Evolutionary conservation across 2,888 invertebrate genomes (phyloP).

Genomic region (Tinea pellionella): DNA sequence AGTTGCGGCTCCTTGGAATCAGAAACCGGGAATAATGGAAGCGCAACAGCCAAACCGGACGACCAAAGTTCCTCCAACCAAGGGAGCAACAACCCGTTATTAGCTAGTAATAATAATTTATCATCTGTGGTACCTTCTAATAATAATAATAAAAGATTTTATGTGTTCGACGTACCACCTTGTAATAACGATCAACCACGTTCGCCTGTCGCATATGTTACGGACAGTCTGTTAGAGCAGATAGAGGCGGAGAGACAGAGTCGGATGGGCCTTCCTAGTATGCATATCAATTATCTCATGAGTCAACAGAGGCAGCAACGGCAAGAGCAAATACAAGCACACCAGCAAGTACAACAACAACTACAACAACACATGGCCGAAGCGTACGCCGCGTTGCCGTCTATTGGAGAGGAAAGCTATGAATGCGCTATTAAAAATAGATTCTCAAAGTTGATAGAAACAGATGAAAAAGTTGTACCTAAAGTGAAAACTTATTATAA

Average conservation of each 20-base stretch:
- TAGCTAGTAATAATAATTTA: slow-evolving; percentile 57
- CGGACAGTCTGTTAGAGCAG: slow-evolving; percentile 59
- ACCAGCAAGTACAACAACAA: slow-evolving; percentile 34
- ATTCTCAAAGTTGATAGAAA: slow-evolving; percentile 67
- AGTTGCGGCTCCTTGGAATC: slow-evolving; percentile 62
- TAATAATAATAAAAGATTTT: slow-evolving; percentile 51
- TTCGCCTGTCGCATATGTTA: slow-evolving; percentile 58
- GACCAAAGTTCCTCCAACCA: slow-evolving; percentile 64
- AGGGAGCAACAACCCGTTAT: slow-evolving; percentile 60
- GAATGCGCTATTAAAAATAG: slow-evolving; percentile 64
- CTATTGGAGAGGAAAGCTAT: slow-evolving; percentile 67
- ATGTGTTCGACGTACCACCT: slow-evolving; percentile 59
- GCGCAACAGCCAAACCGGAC: slow-evolving; percentile 21
- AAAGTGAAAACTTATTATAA: slow-evolving; percentile 78
- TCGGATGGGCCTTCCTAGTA: slow-evolving; percentile 59
- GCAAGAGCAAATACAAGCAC: slow-evolving; percentile 25
- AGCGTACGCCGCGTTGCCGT: slow-evolving; percentile 56
- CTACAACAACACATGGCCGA: no score
- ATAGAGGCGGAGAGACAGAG: slow-evolving; percentile 59
- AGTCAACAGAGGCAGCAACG: slow-evolving; percentile 47
- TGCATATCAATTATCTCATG: slow-evolving; percentile 62
- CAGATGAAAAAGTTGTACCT: slow-evolving; percentile 61
- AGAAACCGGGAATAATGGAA: slow-evolving; percentile 32
- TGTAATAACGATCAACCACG: slow-evolving; percentile 45
- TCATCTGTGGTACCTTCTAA: slow-evolving; percentile 51